phyloP scores from a whole-genome alignment of 2,797 vertebrate genomes.

The Squalus acanthias region DNA sequence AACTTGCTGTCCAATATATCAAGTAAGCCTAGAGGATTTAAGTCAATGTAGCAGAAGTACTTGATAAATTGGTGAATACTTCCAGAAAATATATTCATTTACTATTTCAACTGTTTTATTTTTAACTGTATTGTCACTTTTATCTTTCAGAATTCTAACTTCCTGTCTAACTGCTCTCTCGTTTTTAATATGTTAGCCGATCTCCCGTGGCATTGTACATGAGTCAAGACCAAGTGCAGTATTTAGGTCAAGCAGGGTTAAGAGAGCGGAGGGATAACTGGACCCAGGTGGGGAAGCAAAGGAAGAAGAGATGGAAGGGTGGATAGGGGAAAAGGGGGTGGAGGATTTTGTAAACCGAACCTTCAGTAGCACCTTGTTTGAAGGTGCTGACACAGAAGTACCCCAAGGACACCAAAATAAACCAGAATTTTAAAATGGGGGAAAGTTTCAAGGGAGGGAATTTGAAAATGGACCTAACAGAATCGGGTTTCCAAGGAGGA shows the following conservation, averaged over 20 bases:
- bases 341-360: neutral
- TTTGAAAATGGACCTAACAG: neutral
- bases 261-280: neutral
- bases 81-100: neutral
- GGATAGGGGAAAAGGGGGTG: neutral
- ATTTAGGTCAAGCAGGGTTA: neutral
- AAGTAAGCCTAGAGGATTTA: neutral
- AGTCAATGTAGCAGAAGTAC: neutral
- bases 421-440: neutral
- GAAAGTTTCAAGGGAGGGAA: neutral
- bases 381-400: neutral
- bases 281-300: neutral
- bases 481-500: neutral
- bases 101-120: neutral
- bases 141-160: neutral
- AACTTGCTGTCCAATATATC: neutral
- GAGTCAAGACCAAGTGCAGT: neutral
- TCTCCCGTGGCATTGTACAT: neutral
- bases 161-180: neutral
- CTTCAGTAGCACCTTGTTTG: neutral
- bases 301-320: neutral
- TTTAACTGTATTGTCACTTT: neutral
- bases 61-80: neutral
- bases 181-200: neutral
- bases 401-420: neutral